Base-by-base conservation (phyloP, 2,113 vertebrate species). In the Nibea coibor region DNA sequence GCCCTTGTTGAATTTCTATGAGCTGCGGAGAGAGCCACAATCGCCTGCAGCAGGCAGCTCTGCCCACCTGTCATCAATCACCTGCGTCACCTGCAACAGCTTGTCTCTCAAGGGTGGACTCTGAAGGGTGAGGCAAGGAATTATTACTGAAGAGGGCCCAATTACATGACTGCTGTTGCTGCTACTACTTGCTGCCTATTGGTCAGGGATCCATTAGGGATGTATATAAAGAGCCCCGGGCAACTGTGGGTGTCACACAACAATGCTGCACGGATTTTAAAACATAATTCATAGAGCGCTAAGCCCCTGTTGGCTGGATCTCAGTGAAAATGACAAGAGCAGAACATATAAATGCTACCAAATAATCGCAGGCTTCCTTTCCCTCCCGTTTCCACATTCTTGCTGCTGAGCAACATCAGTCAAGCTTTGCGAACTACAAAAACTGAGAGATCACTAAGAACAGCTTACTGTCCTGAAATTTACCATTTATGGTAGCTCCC, bases 401-500 rank as follows among this genome's bases (percentile, higher is more conserved):
- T 75, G 57, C 31, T 71, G 62, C 67, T 1, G 35, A 75, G 80
- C 75, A 87, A 82, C 75, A 83, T 26, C 62, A 86, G 62, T 75
- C 62, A 75, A 66, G 28, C 63, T 72, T 24, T 59, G 80, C 35
- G 43, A 78, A 31, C 56, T 26, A 53, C 28, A 81, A 72, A 24
- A 75, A 75, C 24, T 10, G 54, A 17, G 54, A 85, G 68, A 81
- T 87, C 75, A 87, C 69, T 10, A 53, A 75, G 74, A 84, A 68
- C 75, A 39, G 83, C 78, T 88, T 68, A 76, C 59, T 75, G 63
- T 89, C 83, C 70, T 73, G 78, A 87, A 82, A 85, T 74, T 91
- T 0, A 82, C 93, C 90, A 87, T 91, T 89, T 93, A 94, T 89
- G 92, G 93, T 80, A 68, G 72, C 61, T 73, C 76, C 39, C 57